Evolutionary conservation across 2,113 vertebrate genomes (phyloP).

Genomic region (Chitala chitala): DNA sequence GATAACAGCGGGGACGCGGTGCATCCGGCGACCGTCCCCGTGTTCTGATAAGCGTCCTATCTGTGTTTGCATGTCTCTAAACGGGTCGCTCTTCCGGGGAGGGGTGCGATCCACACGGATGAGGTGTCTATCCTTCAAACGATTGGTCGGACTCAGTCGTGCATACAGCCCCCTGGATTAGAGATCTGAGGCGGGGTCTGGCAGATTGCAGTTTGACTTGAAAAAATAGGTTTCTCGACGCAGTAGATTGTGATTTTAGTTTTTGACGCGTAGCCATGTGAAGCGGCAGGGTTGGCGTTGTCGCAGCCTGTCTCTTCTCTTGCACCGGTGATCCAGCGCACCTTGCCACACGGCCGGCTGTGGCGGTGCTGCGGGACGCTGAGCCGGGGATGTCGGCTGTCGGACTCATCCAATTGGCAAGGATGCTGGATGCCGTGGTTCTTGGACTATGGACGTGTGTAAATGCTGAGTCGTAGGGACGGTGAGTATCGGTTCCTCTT

Average conservation of each 20-base stretch:
- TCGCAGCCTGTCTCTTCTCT: not conserved
- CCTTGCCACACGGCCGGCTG: not conserved
- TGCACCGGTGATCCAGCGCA: not conserved
- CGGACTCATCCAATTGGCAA: not conserved
- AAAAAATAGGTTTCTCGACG: too few species aligned
- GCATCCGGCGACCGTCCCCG: too few species aligned
- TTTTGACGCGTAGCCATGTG: not conserved
- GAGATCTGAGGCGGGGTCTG: not conserved
- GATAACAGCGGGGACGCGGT: too few species aligned
- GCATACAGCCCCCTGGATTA: not conserved
- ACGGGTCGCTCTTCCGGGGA: not conserved
- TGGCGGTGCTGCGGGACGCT: constrained; percentile 6
- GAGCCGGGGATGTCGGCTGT: not conserved
- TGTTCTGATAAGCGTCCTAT: too few species aligned
- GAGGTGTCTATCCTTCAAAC: constrained; percentile 8
- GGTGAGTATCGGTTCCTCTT: constrained; percentile 20
- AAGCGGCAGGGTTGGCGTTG: too few species aligned
- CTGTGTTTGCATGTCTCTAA: not conserved
- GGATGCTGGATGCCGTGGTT: not conserved
- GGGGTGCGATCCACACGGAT: constrained; percentile 9
- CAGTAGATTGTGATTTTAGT: too few species aligned
- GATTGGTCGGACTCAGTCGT: not conserved
- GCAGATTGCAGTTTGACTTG: not conserved
- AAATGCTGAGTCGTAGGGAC: constrained; percentile 15
- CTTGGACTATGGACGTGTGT: not conserved